These are phyloP conservation scores for Microctonus hyperodae DNA, from an alignment of 2,888 invertebrate genomes.

Conservation along the genomic window DNA sequence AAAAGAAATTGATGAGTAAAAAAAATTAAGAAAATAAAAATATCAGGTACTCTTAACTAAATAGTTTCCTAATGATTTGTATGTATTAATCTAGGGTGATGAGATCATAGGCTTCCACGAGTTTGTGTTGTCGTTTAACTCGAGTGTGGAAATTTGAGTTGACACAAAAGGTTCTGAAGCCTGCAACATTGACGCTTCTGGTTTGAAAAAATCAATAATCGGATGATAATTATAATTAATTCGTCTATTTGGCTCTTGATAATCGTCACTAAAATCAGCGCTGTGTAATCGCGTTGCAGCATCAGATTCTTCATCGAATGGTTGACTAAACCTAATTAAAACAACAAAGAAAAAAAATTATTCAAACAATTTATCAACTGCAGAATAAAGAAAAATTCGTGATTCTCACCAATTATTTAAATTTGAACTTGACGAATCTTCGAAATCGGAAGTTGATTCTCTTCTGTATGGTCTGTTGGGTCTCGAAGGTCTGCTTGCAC, in stretches of 20 bases:
- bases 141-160: constrained; percentile 34
- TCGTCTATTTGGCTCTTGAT: constrained; percentile 63
- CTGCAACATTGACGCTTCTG: constrained; percentile 59
- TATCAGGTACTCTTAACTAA: constrained; percentile 50
- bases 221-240: constrained; percentile 85
- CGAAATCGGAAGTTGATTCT: constrained; percentile 48
- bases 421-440: constrained; percentile 31
- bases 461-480: constrained; percentile 56
- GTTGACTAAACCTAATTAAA: constrained; percentile 47
- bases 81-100: constrained; percentile 41
- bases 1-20: too few relatives aligned
- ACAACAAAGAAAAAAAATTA: not conserved
- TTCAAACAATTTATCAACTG: constrained; percentile 1
- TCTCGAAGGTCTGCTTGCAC: constrained; percentile 44
- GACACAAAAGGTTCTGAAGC: constrained; percentile 42
- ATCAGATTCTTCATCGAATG: constrained; percentile 48
- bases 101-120: constrained; percentile 61
- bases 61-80: constrained; percentile 16
- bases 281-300: constrained; percentile 45
- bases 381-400: not conserved
- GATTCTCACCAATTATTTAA: constrained; percentile 46
- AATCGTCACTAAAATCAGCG: constrained; percentile 57
- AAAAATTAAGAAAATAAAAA: too few relatives aligned
- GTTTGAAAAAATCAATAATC: constrained; percentile 80
- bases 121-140: constrained; percentile 40